Conservation (phyloP, 37 sponge, comb jelly and placozoan species). For the Eunapius fragilis region DNA sequence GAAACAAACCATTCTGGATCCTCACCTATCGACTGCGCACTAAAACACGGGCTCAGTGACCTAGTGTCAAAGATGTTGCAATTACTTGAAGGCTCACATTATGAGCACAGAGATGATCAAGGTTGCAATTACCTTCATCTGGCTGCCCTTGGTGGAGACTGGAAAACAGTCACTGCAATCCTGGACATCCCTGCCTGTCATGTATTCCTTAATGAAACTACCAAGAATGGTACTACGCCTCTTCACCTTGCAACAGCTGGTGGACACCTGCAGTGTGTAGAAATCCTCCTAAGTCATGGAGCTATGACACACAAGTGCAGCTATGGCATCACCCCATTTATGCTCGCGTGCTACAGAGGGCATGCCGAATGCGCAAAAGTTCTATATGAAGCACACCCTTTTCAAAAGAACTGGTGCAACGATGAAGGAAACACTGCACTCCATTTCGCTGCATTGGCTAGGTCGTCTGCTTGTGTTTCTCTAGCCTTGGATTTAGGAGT, state of each 20-base stretch:
- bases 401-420: conserved; percentile 51
- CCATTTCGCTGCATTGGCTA: conserved; percentile 68
- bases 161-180: conserved; percentile 29
- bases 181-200: conserved; percentile 37
- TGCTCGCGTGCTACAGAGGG: conserved; percentile 55
- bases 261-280: conserved; percentile 59
- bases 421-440: conserved; percentile 74
- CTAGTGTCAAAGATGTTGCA: conserved; percentile 29
- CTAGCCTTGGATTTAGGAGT: conserved; percentile 59
- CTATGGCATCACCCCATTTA: conserved; percentile 69
- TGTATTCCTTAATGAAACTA: conserved; percentile 75
- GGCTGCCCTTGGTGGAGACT: conserved; percentile 64
- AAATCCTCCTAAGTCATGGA: conserved; percentile 78
- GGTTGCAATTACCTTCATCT: conserved; percentile 73
- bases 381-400: conserved; percentile 65
- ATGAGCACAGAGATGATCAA: conserved; percentile 30
- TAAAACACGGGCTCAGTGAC: conserved; percentile 3
- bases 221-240: conserved; percentile 72
- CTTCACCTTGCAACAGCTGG: conserved; percentile 69
- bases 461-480: conserved; percentile 53
- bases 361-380: conserved; percentile 32
- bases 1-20: conserved; percentile 15
- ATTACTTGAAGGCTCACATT: conserved; percentile 15
- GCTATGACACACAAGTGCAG: conserved; percentile 79
- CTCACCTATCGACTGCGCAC: conserved; percentile 61